Conservation (phyloP, 2,113 vertebrate genomes). For the Camelus bactrianus region DNA sequence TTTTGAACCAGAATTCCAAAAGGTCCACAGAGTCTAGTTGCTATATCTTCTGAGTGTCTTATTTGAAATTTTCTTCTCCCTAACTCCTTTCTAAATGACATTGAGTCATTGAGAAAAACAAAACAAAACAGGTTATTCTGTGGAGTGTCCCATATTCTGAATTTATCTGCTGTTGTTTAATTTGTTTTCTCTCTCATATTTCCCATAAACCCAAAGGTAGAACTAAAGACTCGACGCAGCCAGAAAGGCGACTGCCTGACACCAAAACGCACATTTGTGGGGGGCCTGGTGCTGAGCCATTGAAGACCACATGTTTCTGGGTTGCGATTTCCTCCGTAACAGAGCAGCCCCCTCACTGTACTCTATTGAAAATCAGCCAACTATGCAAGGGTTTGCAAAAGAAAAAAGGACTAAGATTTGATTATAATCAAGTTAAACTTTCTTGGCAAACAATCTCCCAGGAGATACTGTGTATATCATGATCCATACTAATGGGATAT, state of each 20-base stretch:
- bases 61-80: background rate
- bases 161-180: background rate
- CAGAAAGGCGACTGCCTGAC: too few relatives aligned
- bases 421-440: conserved; percentile 8
- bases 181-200: background rate
- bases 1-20: background rate
- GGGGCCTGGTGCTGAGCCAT: too few relatives aligned
- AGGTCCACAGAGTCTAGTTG: background rate
- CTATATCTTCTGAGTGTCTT: background rate
- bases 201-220: background rate
- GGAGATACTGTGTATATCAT: background rate
- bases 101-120: background rate
- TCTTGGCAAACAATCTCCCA: background rate
- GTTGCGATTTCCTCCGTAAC: too few relatives aligned
- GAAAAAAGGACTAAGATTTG: background rate
- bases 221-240: background rate
- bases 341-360: too few relatives aligned
- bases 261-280: too few relatives aligned
- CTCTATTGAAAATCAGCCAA: too few relatives aligned
- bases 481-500: background rate
- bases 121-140: background rate
- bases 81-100: background rate
- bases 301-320: too few relatives aligned
- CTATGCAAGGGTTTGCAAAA: too few relatives aligned
- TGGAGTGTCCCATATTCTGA: background rate